A percentile compares a stretch with the other conserved stretches of the same genome.
Conservation (phyloP, 2,113 vertebrate genomes). For the Perca flavescens region DNA sequence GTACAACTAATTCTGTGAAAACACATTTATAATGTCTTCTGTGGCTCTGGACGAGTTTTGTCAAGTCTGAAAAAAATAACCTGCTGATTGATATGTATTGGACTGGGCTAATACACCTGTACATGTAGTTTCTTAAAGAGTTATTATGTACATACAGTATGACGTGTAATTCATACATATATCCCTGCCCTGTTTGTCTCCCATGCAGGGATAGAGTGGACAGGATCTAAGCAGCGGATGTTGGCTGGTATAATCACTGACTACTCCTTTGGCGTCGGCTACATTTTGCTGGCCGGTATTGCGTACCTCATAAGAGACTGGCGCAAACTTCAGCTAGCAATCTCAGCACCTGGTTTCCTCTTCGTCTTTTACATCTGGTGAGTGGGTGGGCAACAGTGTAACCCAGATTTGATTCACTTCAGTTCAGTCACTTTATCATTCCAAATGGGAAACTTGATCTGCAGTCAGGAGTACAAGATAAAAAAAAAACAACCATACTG, state of each 20-base stretch:
- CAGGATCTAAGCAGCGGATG: constrained; percentile 86
- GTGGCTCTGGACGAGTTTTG: not conserved
- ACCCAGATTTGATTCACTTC: not conserved
- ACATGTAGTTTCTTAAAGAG: not conserved
- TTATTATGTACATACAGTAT: not conserved
- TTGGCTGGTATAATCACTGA: constrained; percentile 85
- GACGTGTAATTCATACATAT: not conserved
- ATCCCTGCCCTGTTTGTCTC: not conserved
- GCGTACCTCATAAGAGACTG: constrained; percentile 90
- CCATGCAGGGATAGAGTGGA: constrained; percentile 91
- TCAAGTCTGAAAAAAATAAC: not conserved
- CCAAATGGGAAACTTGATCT: too few relatives aligned
- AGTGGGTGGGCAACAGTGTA: constrained; percentile 47
- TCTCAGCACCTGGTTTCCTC: constrained; percentile 87
- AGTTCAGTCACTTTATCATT: too few relatives aligned
- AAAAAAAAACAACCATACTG: too few relatives aligned
- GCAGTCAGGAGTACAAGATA: too few relatives aligned
- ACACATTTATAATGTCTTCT: not conserved
- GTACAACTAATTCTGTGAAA: not conserved
- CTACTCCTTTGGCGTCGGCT: constrained; percentile 89
- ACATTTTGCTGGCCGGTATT: constrained; percentile 88
- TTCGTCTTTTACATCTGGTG: constrained; percentile 91
- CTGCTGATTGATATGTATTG: not conserved
- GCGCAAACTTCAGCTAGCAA: constrained; percentile 90
- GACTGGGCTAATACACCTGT: not conserved